A percentile compares a stretch with the other conserved stretches of the same genome.
Conservation (phyloP, 92 coral and sea anemone genomes). For the Porites rus region DNA sequence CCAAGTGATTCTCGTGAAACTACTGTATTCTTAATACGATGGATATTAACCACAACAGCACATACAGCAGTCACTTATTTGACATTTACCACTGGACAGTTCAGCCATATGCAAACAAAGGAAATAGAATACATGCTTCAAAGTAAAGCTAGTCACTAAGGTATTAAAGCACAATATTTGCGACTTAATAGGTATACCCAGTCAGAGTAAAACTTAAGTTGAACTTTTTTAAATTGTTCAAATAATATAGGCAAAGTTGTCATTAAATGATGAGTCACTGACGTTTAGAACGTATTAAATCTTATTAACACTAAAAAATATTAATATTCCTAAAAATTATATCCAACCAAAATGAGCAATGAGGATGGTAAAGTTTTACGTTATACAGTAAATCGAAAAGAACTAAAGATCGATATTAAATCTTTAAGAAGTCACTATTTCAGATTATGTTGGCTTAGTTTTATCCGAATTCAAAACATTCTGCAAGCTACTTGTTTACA, state of each 20-base stretch:
- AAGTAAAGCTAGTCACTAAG: too few species aligned
- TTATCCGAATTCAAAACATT: constrained; percentile 16
- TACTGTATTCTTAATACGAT: too few species aligned
- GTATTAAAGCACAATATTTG: too few species aligned
- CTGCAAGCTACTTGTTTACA: constrained; percentile 27
- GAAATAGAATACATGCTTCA: too few species aligned
- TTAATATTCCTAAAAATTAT: not conserved
- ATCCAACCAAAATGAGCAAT: not conserved
- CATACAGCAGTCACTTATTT: too few species aligned
- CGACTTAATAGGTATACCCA: too few species aligned
- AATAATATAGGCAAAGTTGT: not conserved
- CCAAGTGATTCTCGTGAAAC: not conserved
- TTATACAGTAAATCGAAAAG: not conserved
- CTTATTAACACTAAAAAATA: not conserved
- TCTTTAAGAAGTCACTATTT: constrained; percentile 6
- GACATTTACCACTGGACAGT: too few species aligned
- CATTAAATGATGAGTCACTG: not conserved
- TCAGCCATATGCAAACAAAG: too few species aligned
- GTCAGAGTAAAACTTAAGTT: too few species aligned
- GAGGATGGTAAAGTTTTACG: not conserved
- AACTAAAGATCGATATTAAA: not conserved
- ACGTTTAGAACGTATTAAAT: too few species aligned
- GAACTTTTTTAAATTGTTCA: not conserved
- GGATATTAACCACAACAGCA: too few species aligned
- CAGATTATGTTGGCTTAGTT: constrained; percentile 10